Evolutionary conservation across 35 echinoderm and acorn worm species (phyloP).

Genomic region (Lytechinus variegatus): DNA sequence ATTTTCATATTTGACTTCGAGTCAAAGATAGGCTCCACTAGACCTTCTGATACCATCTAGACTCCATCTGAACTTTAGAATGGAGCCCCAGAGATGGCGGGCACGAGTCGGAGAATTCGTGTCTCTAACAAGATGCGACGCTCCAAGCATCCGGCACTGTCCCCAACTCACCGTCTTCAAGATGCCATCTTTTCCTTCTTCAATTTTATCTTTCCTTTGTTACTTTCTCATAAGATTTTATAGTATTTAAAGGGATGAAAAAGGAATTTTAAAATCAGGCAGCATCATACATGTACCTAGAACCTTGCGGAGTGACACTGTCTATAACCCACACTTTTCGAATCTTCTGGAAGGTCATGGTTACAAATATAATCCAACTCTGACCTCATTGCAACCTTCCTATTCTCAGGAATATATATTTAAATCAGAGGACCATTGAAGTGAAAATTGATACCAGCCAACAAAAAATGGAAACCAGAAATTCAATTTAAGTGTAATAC

Average conservation of each 20-base stretch:
- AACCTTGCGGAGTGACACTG: too few species aligned
- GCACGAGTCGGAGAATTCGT: background rate
- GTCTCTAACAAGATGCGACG: conserved; percentile 1
- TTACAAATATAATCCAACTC: too few species aligned
- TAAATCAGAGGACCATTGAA: too few species aligned
- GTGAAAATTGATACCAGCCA: too few species aligned
- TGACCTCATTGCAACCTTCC: too few species aligned
- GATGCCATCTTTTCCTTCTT: background rate
- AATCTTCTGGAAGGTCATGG: too few species aligned
- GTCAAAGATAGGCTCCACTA: background rate
- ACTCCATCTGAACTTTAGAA: background rate
- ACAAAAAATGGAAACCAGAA: too few species aligned
- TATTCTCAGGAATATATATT: too few species aligned
- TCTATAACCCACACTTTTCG: too few species aligned
- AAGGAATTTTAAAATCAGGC: background rate
- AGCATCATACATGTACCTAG: too few species aligned
- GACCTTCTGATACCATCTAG: background rate
- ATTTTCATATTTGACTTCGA: background rate
- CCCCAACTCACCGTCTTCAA: conserved; percentile 8
- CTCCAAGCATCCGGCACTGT: background rate
- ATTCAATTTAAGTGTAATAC: too few species aligned
- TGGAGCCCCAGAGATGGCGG: conserved; percentile 5
- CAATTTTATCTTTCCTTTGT: conserved; percentile 13
- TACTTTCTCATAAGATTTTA: background rate
- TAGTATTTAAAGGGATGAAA: background rate